A percentile compares a stretch with the other conserved stretches of the same genome.
Conservation (phyloP, 2,113 vertebrate species). For the Merops nubicus region DNA sequence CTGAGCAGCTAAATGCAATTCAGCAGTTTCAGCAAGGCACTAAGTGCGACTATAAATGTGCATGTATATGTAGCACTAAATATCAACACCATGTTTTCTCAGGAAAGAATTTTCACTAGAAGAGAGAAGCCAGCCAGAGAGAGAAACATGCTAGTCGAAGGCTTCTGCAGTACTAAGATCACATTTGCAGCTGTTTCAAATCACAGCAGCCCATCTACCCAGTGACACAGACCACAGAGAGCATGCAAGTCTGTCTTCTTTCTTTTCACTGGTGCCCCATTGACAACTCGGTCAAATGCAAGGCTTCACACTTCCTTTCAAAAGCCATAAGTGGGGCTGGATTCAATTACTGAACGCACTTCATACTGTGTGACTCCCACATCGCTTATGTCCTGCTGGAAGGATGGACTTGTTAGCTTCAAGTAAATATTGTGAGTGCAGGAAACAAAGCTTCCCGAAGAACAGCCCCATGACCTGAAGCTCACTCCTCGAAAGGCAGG, state of each 20-base stretch:
- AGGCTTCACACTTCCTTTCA: background rate
- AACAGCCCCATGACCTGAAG: background rate
- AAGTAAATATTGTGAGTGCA: background rate
- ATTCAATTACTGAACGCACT: background rate
- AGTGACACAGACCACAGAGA: background rate
- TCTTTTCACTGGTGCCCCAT: background rate
- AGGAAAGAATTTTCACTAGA: background rate
- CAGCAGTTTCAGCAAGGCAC: background rate
- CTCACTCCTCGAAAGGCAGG: background rate
- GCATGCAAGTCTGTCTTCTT: background rate
- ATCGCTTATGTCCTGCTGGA: background rate
- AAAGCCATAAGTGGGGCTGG: background rate
- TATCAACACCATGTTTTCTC: background rate
- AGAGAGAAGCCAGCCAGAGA: background rate
- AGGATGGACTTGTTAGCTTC: background rate
- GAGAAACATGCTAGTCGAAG: background rate
- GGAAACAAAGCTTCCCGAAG: background rate
- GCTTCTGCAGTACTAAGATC: background rate
- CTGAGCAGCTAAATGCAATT: background rate
- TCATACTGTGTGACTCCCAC: background rate
- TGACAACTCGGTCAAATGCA: background rate
- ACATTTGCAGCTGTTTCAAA: conserved; percentile 24
- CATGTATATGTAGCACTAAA: background rate
- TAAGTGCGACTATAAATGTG: background rate
- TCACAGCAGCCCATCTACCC: background rate